These are phyloP conservation scores for Odontomyia ornata DNA, from an alignment of 2,888 invertebrate genomes.

Conservation along the genomic window DNA sequence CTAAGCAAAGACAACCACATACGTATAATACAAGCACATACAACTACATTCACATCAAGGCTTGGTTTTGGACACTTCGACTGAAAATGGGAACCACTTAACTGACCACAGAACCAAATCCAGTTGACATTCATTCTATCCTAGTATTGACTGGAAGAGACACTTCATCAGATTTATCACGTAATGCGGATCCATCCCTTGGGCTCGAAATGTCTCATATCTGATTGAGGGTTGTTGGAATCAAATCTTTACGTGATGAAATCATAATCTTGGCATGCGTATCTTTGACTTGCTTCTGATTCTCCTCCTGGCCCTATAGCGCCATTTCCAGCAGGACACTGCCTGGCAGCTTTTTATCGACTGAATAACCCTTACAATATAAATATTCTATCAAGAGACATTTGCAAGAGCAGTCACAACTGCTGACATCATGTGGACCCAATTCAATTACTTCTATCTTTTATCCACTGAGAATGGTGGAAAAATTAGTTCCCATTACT, in stretches of 20 bases:
- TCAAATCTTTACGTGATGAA: constrained; percentile 43
- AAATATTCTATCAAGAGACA: not conserved
- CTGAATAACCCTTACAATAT: constrained; percentile 7
- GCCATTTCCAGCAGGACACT: not conserved
- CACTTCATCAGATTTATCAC: constrained; percentile 43
- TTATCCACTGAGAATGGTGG: constrained; percentile 30
- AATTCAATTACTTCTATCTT: constrained; percentile 33
- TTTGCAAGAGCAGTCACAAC: not conserved
- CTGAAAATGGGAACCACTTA: not conserved
- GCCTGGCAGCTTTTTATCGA: not conserved
- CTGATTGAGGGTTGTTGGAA: constrained; percentile 36
- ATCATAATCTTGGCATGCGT: constrained; percentile 36
- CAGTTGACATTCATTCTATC: not conserved
- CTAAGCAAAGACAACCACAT: too few relatives aligned
- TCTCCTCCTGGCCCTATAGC: not conserved
- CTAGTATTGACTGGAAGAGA: not conserved
- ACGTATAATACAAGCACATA: too few relatives aligned
- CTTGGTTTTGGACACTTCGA: not conserved
- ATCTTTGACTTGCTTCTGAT: not conserved
- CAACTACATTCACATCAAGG: too few relatives aligned
- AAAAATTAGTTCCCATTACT: constrained; percentile 44
- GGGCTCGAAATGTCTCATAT: constrained; percentile 3
- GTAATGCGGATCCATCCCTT: constrained; percentile 15
- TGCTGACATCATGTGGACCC: not conserved
- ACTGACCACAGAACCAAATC: not conserved